These are phyloP conservation scores for Neoitamus cyanurus DNA, from an alignment of 2,888 invertebrate genomes.

Conservation along the genomic window DNA sequence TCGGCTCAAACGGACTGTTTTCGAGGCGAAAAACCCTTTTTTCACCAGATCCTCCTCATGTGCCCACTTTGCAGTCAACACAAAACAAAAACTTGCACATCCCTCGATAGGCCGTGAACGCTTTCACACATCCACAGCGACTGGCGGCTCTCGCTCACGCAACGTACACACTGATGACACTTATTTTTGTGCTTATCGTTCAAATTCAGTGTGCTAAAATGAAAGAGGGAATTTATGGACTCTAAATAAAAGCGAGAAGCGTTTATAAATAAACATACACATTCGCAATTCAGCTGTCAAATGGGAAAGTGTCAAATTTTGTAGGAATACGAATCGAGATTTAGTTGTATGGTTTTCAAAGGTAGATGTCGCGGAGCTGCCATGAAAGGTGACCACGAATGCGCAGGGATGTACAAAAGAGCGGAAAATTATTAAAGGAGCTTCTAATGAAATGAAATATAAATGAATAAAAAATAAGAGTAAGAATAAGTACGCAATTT, in stretches of 20 bases:
- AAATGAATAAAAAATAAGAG: no score
- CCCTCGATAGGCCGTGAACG: neutral
- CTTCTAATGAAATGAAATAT: no score
- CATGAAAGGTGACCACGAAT: neutral
- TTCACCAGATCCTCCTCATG: neutral
- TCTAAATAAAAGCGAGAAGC: neutral
- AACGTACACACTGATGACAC: neutral
- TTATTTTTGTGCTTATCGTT: neutral
- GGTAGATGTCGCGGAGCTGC: neutral
- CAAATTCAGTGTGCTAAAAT: neutral
- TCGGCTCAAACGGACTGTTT: neutral
- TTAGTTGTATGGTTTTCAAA: neutral
- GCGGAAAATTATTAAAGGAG: no score
- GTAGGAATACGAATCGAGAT: neutral
- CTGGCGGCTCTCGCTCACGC: neutral
- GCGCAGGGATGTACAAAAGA: neutral
- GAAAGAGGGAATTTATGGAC: neutral
- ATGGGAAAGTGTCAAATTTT: neutral
- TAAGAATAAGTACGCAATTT: no score
- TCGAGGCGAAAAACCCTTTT: neutral
- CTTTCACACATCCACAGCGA: neutral
- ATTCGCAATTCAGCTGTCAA: neutral
- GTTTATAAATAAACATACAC: conserved; percentile 15
- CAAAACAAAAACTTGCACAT: conserved; percentile 28
- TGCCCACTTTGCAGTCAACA: conserved; percentile 16